A percentile compares a stretch with the other conserved stretches of the same genome.
Evolutionary conservation across 1,140 invertebrate species (phyloP).

Genomic region (Drosophila littoralis): DNA sequence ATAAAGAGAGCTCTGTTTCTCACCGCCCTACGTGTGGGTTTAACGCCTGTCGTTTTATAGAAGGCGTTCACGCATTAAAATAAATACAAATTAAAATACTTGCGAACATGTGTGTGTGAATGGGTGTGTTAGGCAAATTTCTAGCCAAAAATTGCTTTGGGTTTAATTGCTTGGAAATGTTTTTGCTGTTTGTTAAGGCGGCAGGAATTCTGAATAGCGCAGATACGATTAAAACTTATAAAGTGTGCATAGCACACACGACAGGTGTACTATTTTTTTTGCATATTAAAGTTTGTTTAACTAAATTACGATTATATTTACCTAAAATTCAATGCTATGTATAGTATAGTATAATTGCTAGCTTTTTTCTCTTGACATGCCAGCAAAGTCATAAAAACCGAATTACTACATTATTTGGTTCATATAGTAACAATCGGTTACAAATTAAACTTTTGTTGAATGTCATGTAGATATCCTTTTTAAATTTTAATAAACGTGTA

Average conservation of each 20-base stretch:
- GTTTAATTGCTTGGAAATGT: conserved; percentile 73
- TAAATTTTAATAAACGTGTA: too few relatives aligned
- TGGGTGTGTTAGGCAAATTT: conserved; percentile 33
- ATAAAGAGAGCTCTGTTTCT: background rate
- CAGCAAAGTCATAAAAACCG: too few relatives aligned
- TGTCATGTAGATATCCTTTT: too few relatives aligned
- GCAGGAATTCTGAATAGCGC: conserved; percentile 15
- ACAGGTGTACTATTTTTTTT: conserved; percentile 28
- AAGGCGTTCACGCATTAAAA: conserved; percentile 77
- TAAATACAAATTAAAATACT: conserved; percentile 83
- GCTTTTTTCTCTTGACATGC: too few relatives aligned
- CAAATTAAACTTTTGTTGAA: too few relatives aligned
- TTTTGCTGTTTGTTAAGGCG: conserved; percentile 48
- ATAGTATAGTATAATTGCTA: too few relatives aligned
- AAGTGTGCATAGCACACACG: background rate
- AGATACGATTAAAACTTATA: conserved; percentile 52
- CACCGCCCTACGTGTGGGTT: conserved; percentile 56
- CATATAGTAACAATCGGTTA: too few relatives aligned
- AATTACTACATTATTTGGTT: too few relatives aligned
- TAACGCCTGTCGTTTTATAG: conserved; percentile 34
- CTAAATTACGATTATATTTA: conserved; percentile 7
- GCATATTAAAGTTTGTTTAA: conserved; percentile 14
- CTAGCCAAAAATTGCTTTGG: conserved; percentile 62
- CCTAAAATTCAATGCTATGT: background rate
- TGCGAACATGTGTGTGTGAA: conserved; percentile 19